Evolutionary conservation across 2,113 vertebrate genomes (phyloP).

Genomic region (Chaetodon auriga): DNA sequence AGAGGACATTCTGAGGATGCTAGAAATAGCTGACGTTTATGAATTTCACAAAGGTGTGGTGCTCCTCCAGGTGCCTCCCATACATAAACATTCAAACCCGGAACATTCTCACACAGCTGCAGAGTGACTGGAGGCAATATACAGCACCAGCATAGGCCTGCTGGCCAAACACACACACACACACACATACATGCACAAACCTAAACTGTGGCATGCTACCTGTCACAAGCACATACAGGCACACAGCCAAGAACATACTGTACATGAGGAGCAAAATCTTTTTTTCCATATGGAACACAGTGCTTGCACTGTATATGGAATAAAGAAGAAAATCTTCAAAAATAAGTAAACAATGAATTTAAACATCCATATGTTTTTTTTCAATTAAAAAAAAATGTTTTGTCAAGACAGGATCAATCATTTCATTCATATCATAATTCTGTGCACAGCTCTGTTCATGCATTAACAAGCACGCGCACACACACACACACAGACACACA

Average conservation of each 20-base stretch:
- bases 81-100: slow-evolving; percentile 80
- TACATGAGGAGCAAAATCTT: slow-evolving; percentile 11
- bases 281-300: not conserved
- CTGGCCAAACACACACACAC: slow-evolving; percentile 68
- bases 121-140: slow-evolving; percentile 79
- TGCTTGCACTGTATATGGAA: not conserved
- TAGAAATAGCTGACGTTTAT: slow-evolving; percentile 81
- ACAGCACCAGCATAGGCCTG: slow-evolving; percentile 85
- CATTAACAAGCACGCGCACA: not conserved
- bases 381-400: slow-evolving; percentile 13
- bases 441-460: not conserved
- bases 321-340: not conserved
- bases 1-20: slow-evolving; percentile 78
- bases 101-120: slow-evolving; percentile 86
- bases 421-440: slow-evolving; percentile 2
- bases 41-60: slow-evolving; percentile 86
- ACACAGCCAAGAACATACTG: slow-evolving; percentile 33
- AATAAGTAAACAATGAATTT: not conserved
- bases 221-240: slow-evolving; percentile 50
- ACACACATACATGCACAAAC: slow-evolving; percentile 45
- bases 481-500: slow-evolving; percentile 11
- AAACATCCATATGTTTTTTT: not conserved
- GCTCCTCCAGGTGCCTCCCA: slow-evolving; percentile 86
- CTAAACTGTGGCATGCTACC: slow-evolving; percentile 54
- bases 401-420: not conserved